Evolutionary conservation across 2,113 vertebrate species (phyloP), one percentile per base, ranked within the genome.

Genomic region (Geococcyx californianus): DNA sequence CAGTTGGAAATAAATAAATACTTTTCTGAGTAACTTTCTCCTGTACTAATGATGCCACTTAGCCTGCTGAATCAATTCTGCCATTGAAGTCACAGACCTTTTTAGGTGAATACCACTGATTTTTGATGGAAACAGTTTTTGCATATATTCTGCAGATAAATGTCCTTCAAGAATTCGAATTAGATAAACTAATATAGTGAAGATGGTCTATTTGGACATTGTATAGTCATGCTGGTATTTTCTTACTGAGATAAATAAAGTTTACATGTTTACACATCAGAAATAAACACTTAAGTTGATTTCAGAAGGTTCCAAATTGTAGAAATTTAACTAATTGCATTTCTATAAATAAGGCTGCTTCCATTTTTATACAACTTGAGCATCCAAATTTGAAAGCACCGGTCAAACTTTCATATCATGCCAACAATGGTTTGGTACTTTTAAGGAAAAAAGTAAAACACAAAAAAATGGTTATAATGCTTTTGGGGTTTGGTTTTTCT

Each of bases 391-490:
- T 66, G 36, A 94, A 69, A 91, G 38, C 36, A 47, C 13, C 66
- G 20, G 51, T 29, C 11, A 63, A 40, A 11, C 16, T 42, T 89
- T 66, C 34, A 26, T 10, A 70, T 75, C 20, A 40, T 74, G 28
- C 8, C 18, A 77, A 15, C 18, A 75, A 7, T 18, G 8, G 3
- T 49, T 70, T 80, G 15, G 8, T 84, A 33, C 6, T 34, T 83
- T 72, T 73, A 60, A 20, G 29, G 40, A 85, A 87, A 69, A 36
- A 55, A 62, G 13, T 42, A 10, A 42, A 42, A 42, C 40, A 42
- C n/a, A 40, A 17, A 20, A 16, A 15, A 1, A 38, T 0, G 1
- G 1, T 4, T 68, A 54, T 60, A 67, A 47, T 54, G 14, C 8
- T 62, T n/a, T n/a, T n/a, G n/a, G n/a, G n/a, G n/a, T n/a, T n/a